A percentile compares a stretch with the other conserved stretches of the same genome.
Conservation (phyloP, 2,113 vertebrate species). For the Sturnus vulgaris region DNA sequence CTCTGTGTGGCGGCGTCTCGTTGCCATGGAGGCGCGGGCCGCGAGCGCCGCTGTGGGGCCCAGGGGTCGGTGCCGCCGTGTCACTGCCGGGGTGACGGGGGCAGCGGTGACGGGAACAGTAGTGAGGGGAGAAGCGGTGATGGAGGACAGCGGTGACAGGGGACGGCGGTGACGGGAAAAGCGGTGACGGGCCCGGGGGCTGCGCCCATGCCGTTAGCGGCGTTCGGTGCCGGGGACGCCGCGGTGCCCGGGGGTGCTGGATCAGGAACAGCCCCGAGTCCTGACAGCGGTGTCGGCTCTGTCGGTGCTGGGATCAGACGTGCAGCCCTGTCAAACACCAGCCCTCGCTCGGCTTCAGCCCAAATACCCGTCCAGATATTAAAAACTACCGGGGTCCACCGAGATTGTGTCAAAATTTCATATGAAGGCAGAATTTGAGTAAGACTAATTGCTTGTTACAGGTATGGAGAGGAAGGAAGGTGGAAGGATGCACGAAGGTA, state of each 20-base stretch:
- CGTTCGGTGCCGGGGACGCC: neutral
- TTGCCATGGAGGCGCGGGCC: neutral
- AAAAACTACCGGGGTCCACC: neutral
- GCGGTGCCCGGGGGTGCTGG: accelerated
- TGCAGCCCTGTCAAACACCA: neutral
- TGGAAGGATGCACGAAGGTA: neutral
- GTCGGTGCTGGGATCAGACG: neutral
- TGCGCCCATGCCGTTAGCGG: too few species aligned
- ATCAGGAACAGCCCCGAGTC: accelerated
- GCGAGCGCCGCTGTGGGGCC: neutral
- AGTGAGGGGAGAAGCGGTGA: neutral
- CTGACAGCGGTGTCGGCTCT: accelerated
- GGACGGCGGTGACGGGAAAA: accelerated
- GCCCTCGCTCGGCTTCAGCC: neutral
- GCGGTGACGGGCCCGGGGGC: neutral
- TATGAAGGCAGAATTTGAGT: neutral
- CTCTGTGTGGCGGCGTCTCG: neutral
- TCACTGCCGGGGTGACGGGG: accelerated
- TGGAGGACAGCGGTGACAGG: neutral
- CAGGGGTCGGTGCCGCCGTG: neutral
- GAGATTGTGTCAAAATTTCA: neutral
- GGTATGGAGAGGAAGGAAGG: neutral
- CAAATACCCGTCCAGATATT: too few species aligned
- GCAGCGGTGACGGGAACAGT: accelerated
- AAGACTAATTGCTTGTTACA: neutral